Conservation (phyloP, 2,113 vertebrate species). For the Helogale parvula region DNA sequence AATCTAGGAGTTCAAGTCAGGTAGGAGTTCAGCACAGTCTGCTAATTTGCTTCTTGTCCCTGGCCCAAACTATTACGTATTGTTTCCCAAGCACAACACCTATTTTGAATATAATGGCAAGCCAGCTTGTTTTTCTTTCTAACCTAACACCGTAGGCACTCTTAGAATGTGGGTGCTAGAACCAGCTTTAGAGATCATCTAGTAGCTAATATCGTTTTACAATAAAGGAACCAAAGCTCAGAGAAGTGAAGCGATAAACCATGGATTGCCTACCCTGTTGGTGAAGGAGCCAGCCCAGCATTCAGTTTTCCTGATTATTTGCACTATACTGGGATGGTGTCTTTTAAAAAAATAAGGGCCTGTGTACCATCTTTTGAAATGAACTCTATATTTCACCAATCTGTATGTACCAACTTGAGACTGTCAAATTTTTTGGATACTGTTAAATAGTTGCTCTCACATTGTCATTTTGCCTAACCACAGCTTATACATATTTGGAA, state of each 20-base stretch:
- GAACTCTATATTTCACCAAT: not conserved
- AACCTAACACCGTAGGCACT: not conserved
- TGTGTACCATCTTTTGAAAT: not conserved
- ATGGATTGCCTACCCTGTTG: not conserved
- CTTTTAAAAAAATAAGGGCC: not conserved
- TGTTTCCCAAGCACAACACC: not conserved
- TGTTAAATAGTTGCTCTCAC: not conserved
- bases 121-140: not conserved
- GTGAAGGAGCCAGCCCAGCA: not conserved
- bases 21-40: not conserved
- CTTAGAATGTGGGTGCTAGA: not conserved
- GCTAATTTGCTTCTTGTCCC: constrained; percentile 27
- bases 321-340: not conserved
- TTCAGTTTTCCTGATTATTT: not conserved
- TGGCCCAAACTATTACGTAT: not conserved
- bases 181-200: not conserved
- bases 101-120: constrained; percentile 49
- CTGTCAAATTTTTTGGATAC: not conserved
- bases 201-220: not conserved
- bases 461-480: not conserved
- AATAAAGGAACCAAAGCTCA: not conserved
- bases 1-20: constrained; percentile 13
- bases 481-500: not conserved
- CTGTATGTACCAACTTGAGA: not conserved
- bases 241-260: not conserved